Evolutionary conservation across 1,140 invertebrate genomes (phyloP).

Genomic region (Phocides pigmalion): DNA sequence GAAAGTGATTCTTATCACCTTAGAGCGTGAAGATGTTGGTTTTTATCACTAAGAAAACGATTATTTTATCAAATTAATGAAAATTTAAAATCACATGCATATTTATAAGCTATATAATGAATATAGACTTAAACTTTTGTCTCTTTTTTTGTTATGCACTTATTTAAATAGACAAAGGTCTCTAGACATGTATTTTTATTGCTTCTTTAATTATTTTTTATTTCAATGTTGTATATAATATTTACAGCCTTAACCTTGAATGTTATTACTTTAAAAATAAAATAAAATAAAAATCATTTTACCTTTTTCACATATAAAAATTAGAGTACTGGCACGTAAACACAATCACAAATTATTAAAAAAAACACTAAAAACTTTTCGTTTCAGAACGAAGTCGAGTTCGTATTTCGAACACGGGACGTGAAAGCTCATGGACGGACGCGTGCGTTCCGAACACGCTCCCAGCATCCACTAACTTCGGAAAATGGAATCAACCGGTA

Average conservation of each 20-base stretch:
- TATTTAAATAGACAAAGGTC: background rate
- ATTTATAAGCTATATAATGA: slow-evolving; percentile 26
- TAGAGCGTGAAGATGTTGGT: slow-evolving; percentile 11
- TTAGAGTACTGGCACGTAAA: background rate
- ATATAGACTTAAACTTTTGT: background rate
- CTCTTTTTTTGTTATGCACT: background rate
- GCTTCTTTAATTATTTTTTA: background rate
- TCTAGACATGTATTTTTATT: background rate
- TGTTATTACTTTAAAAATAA: background rate
- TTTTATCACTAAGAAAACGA: slow-evolving; percentile 12
- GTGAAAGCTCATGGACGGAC: slow-evolving; percentile 23
- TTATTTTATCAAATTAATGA: slow-evolving; percentile 18
- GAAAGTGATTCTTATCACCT: slow-evolving; percentile 23
- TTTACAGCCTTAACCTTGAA: background rate
- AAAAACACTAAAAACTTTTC: slow-evolving; percentile 32
- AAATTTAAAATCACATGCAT: slow-evolving; percentile 34
- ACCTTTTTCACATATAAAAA: slow-evolving; percentile 14
- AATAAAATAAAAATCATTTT: slow-evolving; percentile 1
- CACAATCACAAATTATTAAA: slow-evolving; percentile 25
- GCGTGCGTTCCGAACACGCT: slow-evolving; percentile 46
- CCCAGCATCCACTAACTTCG: slow-evolving; percentile 63
- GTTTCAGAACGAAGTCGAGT: slow-evolving; percentile 29
- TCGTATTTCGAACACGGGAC: slow-evolving; percentile 29
- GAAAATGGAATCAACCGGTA: slow-evolving; percentile 49
- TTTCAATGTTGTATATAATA: no score